These are phyloP conservation scores for Criorhina ranunculi DNA, from an alignment of 2,888 invertebrate genomes.

Conservation along the genomic window DNA sequence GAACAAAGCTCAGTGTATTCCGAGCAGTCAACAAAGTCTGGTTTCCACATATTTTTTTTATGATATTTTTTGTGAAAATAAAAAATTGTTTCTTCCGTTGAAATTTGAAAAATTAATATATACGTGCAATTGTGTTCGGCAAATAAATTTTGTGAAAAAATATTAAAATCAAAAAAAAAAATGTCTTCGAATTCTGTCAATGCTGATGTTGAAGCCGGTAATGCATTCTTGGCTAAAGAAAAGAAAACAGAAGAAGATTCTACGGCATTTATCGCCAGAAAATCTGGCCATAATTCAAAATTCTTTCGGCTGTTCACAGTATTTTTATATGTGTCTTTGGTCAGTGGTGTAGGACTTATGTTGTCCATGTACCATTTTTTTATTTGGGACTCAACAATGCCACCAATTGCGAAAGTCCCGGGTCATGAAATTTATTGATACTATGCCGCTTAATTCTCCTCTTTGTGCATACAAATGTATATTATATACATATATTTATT, in stretches of 20 bases:
- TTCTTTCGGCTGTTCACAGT: constrained; percentile 49
- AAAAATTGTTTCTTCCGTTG: neutral
- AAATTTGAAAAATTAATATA: neutral
- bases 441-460: neutral
- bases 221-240: constrained; percentile 22
- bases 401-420: constrained; percentile 56
- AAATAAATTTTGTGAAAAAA: neutral
- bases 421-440: constrained; percentile 63
- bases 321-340: constrained; percentile 58
- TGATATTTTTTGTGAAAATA: constrained; percentile 22
- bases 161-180: constrained; percentile 9
- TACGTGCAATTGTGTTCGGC: neutral
- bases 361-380: constrained; percentile 72
- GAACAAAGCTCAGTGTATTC: constrained; percentile 52
- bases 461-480: too few relatives aligned
- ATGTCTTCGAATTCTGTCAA: constrained; percentile 21
- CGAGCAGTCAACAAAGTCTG: constrained; percentile 59
- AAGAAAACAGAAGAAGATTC: neutral
- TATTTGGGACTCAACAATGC: constrained; percentile 74
- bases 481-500: too few relatives aligned
- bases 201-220: constrained; percentile 56
- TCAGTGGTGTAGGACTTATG: constrained; percentile 69
- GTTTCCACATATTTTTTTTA: constrained; percentile 12
- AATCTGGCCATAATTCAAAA: constrained; percentile 17
- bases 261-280: neutral